Evolutionary conservation across 2,113 vertebrate species (phyloP).

Genomic region (Rhynchomys soricoides): DNA sequence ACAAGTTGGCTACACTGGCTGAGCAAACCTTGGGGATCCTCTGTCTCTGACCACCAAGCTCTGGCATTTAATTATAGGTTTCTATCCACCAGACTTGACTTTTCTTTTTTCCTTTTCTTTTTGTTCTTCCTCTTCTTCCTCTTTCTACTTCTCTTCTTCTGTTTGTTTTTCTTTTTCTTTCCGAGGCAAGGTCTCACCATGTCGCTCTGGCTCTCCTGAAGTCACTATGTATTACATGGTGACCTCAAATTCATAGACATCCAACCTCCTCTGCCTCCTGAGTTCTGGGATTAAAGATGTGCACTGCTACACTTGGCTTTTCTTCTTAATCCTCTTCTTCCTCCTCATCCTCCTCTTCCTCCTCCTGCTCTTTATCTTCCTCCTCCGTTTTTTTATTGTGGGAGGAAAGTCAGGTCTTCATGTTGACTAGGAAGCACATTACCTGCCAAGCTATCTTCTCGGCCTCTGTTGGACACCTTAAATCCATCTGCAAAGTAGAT

Average conservation of each 20-base stretch:
- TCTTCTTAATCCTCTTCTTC: neutral
- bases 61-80: neutral
- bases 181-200: neutral
- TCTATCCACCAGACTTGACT: neutral
- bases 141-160: no score
- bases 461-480: neutral
- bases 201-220: neutral
- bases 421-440: neutral
- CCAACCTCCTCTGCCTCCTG: neutral
- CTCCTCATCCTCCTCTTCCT: no score
- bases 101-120: no score
- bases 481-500: neutral
- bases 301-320: neutral
- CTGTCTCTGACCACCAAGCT: neutral
- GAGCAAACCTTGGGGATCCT: neutral
- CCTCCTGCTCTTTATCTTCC: neutral
- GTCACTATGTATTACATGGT: neutral
- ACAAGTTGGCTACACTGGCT: neutral
- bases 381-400: neutral
- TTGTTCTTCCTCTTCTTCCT: no score
- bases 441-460: neutral
- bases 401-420: neutral
- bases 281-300: neutral
- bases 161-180: neutral
- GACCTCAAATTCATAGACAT: neutral